These are phyloP conservation scores for Acrocephalus scirpaceus DNA, from an alignment of 2,797 vertebrate genomes.

Conservation along the genomic window DNA sequence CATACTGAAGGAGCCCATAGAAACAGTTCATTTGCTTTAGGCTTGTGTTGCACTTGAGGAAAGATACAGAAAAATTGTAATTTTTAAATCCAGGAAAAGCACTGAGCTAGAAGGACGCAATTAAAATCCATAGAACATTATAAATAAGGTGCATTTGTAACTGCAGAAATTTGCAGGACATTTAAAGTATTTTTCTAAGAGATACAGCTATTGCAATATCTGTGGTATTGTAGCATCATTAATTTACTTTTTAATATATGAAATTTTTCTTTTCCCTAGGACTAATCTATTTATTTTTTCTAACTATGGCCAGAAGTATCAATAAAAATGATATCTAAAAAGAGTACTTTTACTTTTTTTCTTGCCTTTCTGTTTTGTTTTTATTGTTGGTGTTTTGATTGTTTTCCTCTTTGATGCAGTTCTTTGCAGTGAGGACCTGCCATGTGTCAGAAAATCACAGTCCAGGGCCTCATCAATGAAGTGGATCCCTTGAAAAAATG, in stretches of 20 bases:
- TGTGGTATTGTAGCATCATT: background rate
- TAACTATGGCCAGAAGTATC: background rate
- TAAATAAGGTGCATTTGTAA: background rate
- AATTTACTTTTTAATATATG: background rate
- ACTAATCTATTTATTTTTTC: background rate
- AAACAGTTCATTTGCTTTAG: background rate
- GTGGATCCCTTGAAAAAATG: background rate
- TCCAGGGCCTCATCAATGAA: background rate
- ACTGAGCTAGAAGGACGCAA: background rate
- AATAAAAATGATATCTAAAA: background rate
- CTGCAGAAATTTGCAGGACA: background rate
- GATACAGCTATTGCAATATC: background rate
- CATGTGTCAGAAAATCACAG: background rate
- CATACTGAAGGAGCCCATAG: background rate
- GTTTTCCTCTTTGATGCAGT: fast-evolving
- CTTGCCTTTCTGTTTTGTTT: background rate
- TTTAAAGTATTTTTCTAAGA: background rate
- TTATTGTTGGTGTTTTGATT: fast-evolving
- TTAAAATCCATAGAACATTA: background rate
- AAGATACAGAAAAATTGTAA: background rate
- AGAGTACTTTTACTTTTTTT: background rate
- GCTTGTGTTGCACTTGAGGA: background rate
- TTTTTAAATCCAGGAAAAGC: background rate
- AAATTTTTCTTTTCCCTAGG: background rate
- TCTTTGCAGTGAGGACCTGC: background rate